Evolutionary conservation across 2,113 vertebrate genomes (phyloP).

Genomic region (Elachura formosa): DNA sequence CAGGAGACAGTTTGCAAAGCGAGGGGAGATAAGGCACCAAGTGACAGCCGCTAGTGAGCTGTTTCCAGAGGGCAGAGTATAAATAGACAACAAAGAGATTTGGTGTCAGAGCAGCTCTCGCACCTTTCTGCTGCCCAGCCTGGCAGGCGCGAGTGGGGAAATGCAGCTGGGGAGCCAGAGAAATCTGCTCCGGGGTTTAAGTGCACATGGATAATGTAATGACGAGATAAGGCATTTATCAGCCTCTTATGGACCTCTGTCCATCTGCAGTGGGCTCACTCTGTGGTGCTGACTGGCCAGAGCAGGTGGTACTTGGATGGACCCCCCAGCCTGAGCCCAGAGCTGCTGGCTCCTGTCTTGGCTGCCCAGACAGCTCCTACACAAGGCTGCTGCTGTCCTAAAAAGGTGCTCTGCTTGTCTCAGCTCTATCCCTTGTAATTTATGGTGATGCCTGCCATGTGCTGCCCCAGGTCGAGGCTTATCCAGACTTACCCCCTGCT

Average conservation of each 20-base stretch:
- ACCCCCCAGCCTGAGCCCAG: neutral
- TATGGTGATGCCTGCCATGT: neutral
- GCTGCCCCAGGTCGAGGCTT: neutral
- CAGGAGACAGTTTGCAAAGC: conserved; percentile 11
- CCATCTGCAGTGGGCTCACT: neutral
- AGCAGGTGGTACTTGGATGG: conserved; percentile 19
- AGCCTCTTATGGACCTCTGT: neutral
- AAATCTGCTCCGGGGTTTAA: neutral
- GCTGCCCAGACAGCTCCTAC: neutral
- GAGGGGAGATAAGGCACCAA: neutral
- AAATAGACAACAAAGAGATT: conserved; percentile 62
- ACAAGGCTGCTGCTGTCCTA: neutral
- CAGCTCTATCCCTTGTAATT: neutral
- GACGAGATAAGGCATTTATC: conserved; percentile 3
- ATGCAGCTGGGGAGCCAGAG: neutral
- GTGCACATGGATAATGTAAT: neutral
- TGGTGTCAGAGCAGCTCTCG: neutral
- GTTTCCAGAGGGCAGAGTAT: conserved; percentile 40
- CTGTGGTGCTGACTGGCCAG: neutral
- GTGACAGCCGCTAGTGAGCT: conserved; percentile 15
- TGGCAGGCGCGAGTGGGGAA: neutral
- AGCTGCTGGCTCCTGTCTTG: neutral
- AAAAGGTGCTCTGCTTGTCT: neutral
- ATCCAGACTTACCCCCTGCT: neutral
- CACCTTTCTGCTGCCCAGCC: conserved; percentile 10